Base-by-base conservation (phyloP, 92 coral and sea anemone genomes). In the Blastomussa wellsi region DNA sequence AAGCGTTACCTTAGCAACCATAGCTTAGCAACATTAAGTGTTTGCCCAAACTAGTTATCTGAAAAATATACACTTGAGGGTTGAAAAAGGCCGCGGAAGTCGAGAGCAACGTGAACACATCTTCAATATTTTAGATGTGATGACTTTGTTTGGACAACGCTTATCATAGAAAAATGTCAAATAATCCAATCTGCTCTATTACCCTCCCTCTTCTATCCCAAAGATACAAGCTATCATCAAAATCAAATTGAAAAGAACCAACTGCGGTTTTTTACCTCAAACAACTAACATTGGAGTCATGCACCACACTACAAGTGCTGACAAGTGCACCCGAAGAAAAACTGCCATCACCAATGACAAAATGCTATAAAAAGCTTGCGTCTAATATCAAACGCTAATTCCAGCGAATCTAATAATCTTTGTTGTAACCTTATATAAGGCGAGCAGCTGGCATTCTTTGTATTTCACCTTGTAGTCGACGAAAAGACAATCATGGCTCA, bases 21-120 rank as follows among this genome's bases (percentile, higher is more conserved):
- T 13, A 15, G 42, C 74, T 67, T 26, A 65, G 86, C 86, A 82
- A 72, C 78, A 32, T 82, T 35, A 44, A 82, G 52, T 82, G 78
- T 82, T 82, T 82, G 49, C 37, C 32, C n/a, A 35, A 71, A 82
- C 32, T 70, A 37, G 77, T 81, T 71, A 71, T 52, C 17, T 11
- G 8, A 19, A 36, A 22, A 72, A 51, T 81, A 71, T 20, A 39
- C 48, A 37, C 75, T 68, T 68, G 24, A 33, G 12, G 24, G 20
- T 51, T 11, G 12, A 82, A 51, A 51, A 39, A 16, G 39, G 51
- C 83, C 68, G 77, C 78, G 7, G 42, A 13, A 68, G 83, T 22
- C 37, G 32, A 29, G 72, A 41, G n/a, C 72, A 79, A 39, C 72
- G 4, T 79, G 26, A 5, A 3, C 44, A 22, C 15, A 39, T 59